Base-by-base conservation (phyloP, 2,113 vertebrate genomes). In the Perognathus longimembris region DNA sequence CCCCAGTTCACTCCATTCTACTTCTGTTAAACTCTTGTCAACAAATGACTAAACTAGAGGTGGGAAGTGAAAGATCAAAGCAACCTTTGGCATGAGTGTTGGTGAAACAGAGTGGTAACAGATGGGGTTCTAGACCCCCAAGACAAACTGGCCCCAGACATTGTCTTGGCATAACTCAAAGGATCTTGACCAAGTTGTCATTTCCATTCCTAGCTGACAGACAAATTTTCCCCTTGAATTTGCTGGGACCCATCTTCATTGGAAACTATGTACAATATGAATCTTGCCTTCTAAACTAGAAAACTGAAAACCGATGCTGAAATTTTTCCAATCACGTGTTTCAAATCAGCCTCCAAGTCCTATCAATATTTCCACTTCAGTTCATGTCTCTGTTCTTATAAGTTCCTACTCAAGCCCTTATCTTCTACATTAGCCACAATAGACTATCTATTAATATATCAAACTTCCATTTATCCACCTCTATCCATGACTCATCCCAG, bases 1-100 rank as follows among this genome's bases (percentile, higher is more conserved):
- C 80, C 91, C 74, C 61, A 84, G 70, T 77, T 95, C n/a, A 40
- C 96, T 97, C 93, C 95, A 96, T 96, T 97, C 92, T 57, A 94
- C 96, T 95, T 90, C 80, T 94, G 93, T 82, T 97, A 85, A 97
- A 82, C 50, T 61, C 80, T 54, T 57, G 67, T 61, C 80, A 87
- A 28, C 28, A 75, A 36, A 26, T 67, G 89, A 67, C n/a, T 90
- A 42, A 94, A 59, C 57, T 88, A 81, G 91, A 88, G 34, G 75
- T 69, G 34, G 70, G 63, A 9, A 57, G 32, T 77, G 50, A 73
- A 18, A 36, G 76, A 86, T 85, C 61, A 81, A 94, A 91, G 81
- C 76, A 77, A 89, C 32, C 59, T 91, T 96, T 88, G 42, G 40
- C 42, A 45, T 70, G 24, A 92, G 36, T 21, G 1, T 83, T 70